A percentile compares a stretch with the other conserved stretches of the same genome.
Evolutionary conservation across 1,140 invertebrate species (phyloP).

Genomic region (Gryon sp.): DNA sequence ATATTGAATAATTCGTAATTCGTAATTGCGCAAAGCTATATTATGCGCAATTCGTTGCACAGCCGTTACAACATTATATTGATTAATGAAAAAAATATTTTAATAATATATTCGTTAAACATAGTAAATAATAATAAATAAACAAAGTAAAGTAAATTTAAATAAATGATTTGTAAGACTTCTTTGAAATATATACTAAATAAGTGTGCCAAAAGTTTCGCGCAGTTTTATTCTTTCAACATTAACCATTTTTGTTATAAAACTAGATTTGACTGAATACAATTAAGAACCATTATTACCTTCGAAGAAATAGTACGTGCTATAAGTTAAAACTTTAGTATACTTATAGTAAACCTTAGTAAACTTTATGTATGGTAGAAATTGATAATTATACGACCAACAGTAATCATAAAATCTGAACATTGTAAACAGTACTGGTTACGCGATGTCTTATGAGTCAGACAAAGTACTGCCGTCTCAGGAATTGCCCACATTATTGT

Average conservation of each 20-base stretch:
- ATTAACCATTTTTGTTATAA: slow-evolving; percentile 45
- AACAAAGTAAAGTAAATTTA: too few relatives aligned
- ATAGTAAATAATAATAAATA: too few relatives aligned
- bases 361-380: slow-evolving; percentile 57
- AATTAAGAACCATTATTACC: slow-evolving; percentile 44
- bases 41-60: too few relatives aligned
- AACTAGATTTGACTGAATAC: slow-evolving; percentile 35
- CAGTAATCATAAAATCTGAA: slow-evolving; percentile 67
- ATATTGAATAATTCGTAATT: too few relatives aligned
- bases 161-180: too few relatives aligned
- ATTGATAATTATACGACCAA: slow-evolving; percentile 69
- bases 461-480: slow-evolving; percentile 42
- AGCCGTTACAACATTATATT: too few relatives aligned
- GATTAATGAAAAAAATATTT: too few relatives aligned
- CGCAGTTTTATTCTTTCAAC: slow-evolving; percentile 26
- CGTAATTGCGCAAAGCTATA: too few relatives aligned
- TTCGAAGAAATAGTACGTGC: slow-evolving; percentile 33
- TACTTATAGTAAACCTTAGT: slow-evolving; percentile 38
- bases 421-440: slow-evolving; percentile 67
- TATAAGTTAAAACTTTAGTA: slow-evolving; percentile 37
- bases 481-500: slow-evolving; percentile 48
- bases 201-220: slow-evolving; percentile 14
- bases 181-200: slow-evolving; percentile 5
- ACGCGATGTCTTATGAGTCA: slow-evolving; percentile 68
- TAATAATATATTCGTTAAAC: too few relatives aligned